phyloP scores from a whole-genome alignment of 2,888 invertebrate genomes.

The Chloroclysta siterata region DNA sequence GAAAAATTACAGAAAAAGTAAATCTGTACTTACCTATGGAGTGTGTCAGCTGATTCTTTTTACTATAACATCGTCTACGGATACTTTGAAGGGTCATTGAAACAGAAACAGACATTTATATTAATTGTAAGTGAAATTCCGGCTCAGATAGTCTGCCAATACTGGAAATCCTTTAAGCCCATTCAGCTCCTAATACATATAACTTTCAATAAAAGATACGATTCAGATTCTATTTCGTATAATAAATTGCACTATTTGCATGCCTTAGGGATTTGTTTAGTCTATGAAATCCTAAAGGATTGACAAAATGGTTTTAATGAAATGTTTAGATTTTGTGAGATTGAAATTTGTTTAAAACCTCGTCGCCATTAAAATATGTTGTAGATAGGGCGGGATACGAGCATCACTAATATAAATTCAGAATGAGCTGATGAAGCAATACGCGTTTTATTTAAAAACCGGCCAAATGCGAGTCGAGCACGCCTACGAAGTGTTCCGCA shows the following conservation, averaged over 20 bases:
- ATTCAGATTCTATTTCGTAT: slow-evolving; percentile 38
- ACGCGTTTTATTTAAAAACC: no score
- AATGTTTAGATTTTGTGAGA: slow-evolving; percentile 1
- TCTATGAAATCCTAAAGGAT: slow-evolving; percentile 15
- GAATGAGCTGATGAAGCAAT: no score
- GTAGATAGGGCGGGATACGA: no score
- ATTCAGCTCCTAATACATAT: slow-evolving; percentile 33
- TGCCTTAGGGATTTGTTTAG: slow-evolving; percentile 33
- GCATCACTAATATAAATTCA: no score
- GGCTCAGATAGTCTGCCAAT: slow-evolving; percentile 33
- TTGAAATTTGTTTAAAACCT: background rate
- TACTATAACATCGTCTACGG: background rate
- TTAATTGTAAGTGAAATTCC: slow-evolving; percentile 35
- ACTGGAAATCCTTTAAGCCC: slow-evolving; percentile 36
- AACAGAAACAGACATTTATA: slow-evolving; percentile 29
- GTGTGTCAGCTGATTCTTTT: slow-evolving; percentile 3
- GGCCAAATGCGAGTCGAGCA: no score
- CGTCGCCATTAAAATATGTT: no score
- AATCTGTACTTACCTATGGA: no score
- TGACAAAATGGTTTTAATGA: slow-evolving; percentile 11
- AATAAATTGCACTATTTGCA: slow-evolving; percentile 35
- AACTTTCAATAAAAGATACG: slow-evolving; percentile 38
- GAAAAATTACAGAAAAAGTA: no score
- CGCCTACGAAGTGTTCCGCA: no score
- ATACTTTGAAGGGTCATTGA: slow-evolving; percentile 34